Evolutionary conservation across 2,888 invertebrate species (phyloP).

Genomic region (Eristalis tenax): DNA sequence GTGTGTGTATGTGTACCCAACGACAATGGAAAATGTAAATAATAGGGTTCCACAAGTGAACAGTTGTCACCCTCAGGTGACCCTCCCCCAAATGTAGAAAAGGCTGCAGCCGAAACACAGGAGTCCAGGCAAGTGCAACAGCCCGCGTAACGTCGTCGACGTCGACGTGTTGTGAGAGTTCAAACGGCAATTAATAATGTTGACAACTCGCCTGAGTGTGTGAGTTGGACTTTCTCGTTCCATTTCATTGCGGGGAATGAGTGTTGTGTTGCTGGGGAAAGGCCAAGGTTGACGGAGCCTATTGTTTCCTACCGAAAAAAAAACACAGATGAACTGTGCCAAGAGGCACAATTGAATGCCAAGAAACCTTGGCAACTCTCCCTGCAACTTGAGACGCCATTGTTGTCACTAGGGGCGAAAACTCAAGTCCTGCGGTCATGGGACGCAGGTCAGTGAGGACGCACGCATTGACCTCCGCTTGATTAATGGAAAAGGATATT

Average conservation of each 20-base stretch:
- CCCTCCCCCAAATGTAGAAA: conserved; percentile 19
- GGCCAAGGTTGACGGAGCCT: conserved; percentile 26
- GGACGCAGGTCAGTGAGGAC: not conserved
- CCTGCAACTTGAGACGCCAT: not conserved
- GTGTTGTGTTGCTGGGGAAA: conserved; percentile 14
- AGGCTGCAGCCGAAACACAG: conserved; percentile 18
- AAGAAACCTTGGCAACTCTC: not conserved
- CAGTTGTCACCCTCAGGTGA: conserved; percentile 52
- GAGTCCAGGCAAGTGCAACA: conserved; percentile 33
- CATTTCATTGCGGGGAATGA: conserved; percentile 11
- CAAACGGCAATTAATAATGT: conserved; percentile 59
- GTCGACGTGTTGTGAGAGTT: conserved; percentile 1
- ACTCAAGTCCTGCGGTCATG: conserved; percentile 12
- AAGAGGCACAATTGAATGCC: not conserved
- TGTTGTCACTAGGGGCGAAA: conserved; percentile 2
- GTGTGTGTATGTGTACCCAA: conserved; percentile 15
- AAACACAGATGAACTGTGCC: not conserved
- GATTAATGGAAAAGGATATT: conserved; percentile 38
- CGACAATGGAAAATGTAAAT: conserved; percentile 33
- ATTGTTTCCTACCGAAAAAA: not conserved
- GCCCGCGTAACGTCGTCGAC: not conserved
- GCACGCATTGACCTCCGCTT: conserved; percentile 1
- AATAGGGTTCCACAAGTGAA: conserved; percentile 30
- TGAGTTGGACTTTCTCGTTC: conserved; percentile 2
- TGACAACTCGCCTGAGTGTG: not conserved